Evolutionary conservation across 2,113 vertebrate genomes (phyloP).

Genomic region (Orcinus orca): DNA sequence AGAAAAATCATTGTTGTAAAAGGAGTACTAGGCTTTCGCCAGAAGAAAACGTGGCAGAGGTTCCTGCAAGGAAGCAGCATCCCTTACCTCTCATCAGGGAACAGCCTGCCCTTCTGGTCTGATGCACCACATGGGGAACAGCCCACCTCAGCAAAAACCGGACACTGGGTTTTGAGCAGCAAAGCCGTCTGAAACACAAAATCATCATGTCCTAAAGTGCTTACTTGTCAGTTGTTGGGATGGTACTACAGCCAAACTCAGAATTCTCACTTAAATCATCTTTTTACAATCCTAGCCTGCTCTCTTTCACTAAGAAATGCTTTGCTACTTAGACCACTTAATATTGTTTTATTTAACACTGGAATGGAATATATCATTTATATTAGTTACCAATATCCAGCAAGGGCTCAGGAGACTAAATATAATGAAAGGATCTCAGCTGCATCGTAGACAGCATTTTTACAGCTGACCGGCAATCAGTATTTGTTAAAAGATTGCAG

Average conservation of each 20-base stretch:
- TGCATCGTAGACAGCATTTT: not conserved
- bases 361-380: not conserved
- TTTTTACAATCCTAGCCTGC: not conserved
- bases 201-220: not conserved
- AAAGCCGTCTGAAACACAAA: constrained; percentile 92
- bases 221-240: not conserved
- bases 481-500: not conserved
- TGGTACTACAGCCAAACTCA: not conserved
- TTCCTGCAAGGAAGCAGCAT: not conserved
- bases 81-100: constrained; percentile 87
- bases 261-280: not conserved
- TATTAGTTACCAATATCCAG: not conserved
- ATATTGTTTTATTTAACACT: not conserved
- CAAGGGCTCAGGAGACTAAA: not conserved
- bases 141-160: constrained; percentile 89
- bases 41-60: not conserved
- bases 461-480: not conserved
- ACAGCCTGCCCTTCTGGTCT: constrained; percentile 87
- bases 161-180: constrained; percentile 95
- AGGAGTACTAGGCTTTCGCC: not conserved
- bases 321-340: not conserved
- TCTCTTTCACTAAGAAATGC: not conserved
- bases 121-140: constrained; percentile 81
- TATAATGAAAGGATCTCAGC: not conserved
- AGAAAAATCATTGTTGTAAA: not conserved